Evolutionary conservation across 2,888 invertebrate genomes (phyloP), one percentile per base, ranked within the genome.

Genomic region (Liodrosophila aerea): DNA sequence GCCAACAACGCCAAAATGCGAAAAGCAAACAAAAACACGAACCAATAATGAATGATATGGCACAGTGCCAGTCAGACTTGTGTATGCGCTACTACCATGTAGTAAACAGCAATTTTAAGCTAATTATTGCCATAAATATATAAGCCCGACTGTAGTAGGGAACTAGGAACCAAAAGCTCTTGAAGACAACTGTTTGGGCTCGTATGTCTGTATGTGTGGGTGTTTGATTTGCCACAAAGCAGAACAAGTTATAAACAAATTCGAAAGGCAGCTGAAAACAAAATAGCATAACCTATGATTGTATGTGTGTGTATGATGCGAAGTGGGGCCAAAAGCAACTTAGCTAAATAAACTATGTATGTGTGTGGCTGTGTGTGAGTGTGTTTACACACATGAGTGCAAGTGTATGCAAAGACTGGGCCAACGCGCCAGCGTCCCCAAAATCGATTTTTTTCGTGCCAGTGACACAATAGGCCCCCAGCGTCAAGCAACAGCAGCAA

Each of bases 181-280:
- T 34, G 41, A 36, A 44, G 49, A 45, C 5, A 33, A n/a, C 4
- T 30, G 11, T 4, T 4, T 18, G 33, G 15, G n/a, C 22, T 1
- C 13, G 13, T 9, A n/a, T 13, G 9, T 31, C n/a, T 34, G 29
- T 51, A 7, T 29, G 30, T 40, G 40, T 51, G 50, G n/a, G 39
- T 22, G 11, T 4, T 12, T 12, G 39, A 46, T 22, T 40, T 51
- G 29, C 40, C n/a, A 46, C 69, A 76, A 76, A 72, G 57, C 58
- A 73, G 80, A 78, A 78, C 78, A 63, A 78, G 82, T 80, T 80
- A 75, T 77, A 83, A 80, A 83, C 83, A 80, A 80, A 80, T 75
- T 75, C 53, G 84, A 80, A 83, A 76, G 77, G 67, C 61, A 71
- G 59, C 63, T 49, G 58, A 74, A 74, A 64, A 66, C 63, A 61